These are phyloP conservation scores for Chrysotoxum bicinctum DNA, from an alignment of 2,888 invertebrate species.

Conservation along the genomic window DNA sequence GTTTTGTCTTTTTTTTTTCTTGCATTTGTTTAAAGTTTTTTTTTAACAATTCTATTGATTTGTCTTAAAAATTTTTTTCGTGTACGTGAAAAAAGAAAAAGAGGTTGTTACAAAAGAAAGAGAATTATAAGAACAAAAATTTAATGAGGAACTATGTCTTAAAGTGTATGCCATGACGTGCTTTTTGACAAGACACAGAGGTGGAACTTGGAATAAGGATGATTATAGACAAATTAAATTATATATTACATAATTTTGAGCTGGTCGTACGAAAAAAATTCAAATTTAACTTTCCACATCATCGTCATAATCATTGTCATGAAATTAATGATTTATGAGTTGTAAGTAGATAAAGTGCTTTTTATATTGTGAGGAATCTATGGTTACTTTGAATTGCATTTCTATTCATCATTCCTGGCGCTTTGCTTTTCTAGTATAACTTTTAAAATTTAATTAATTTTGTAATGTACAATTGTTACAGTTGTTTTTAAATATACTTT, in stretches of 20 bases:
- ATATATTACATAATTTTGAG: conserved; percentile 24
- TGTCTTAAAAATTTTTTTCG: conserved; percentile 63
- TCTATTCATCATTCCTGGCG: conserved; percentile 68
- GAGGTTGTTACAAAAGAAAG: not conserved
- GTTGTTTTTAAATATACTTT: not conserved
- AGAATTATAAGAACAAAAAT: conserved; percentile 8
- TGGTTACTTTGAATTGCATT: conserved; percentile 74
- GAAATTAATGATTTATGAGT: conserved; percentile 67
- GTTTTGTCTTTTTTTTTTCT: conserved; percentile 64
- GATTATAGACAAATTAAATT: conserved; percentile 15
- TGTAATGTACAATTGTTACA: conserved; percentile 5
- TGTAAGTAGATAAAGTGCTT: conserved; percentile 78
- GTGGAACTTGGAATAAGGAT: conserved; percentile 48
- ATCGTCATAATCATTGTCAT: conserved; percentile 69
- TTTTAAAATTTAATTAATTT: conserved; percentile 2
- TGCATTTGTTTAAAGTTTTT: conserved; percentile 41
- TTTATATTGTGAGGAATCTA: conserved; percentile 82
- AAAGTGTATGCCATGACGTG: conserved; percentile 38
- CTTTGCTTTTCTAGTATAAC: conserved; percentile 27
- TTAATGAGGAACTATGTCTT: conserved; percentile 5
- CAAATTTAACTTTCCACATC: conserved; percentile 65
- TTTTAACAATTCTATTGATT: conserved; percentile 39
- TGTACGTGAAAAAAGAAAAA: conserved; percentile 13
- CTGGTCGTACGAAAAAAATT: conserved; percentile 63
- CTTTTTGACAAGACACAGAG: conserved; percentile 52